Evolutionary conservation across 2,113 vertebrate species (phyloP).

Genomic region (Grammomys dolichurus): DNA sequence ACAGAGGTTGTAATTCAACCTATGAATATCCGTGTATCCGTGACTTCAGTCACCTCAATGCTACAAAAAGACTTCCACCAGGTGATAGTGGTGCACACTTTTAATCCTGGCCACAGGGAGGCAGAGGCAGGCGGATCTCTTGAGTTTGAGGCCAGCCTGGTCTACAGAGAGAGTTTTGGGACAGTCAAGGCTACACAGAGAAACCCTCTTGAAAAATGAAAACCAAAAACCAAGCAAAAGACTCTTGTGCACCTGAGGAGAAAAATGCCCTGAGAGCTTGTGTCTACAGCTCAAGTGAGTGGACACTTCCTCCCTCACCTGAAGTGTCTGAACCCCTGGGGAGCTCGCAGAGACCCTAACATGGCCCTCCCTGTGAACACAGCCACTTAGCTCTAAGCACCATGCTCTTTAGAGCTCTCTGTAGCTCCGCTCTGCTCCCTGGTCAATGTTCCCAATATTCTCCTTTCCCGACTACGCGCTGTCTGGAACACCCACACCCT

Average conservation of each 20-base stretch:
- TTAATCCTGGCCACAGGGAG: background rate
- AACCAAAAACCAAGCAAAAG: background rate
- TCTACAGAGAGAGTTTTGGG: background rate
- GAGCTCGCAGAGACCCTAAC: background rate
- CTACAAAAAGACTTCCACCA: background rate
- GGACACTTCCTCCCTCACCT: background rate
- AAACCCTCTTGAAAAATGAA: background rate
- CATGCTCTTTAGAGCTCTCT: background rate
- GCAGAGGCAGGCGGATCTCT: background rate
- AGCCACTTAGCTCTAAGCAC: background rate
- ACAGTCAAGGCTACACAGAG: background rate
- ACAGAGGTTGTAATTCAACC: background rate
- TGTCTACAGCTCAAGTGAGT: background rate
- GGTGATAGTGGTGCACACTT: background rate
- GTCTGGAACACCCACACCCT: background rate
- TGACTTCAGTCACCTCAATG: slow-evolving; percentile 1
- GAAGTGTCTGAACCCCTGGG: background rate
- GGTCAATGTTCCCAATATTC: background rate
- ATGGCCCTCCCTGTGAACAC: background rate
- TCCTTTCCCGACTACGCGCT: slow-evolving; percentile 32
- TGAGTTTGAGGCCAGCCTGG: background rate
- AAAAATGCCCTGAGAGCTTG: slow-evolving; percentile 2
- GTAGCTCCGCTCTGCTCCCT: background rate
- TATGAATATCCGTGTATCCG: background rate
- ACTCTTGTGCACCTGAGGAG: background rate